Base-by-base conservation (phyloP, 2,888 invertebrate species). In the Cheilosia impressa region DNA sequence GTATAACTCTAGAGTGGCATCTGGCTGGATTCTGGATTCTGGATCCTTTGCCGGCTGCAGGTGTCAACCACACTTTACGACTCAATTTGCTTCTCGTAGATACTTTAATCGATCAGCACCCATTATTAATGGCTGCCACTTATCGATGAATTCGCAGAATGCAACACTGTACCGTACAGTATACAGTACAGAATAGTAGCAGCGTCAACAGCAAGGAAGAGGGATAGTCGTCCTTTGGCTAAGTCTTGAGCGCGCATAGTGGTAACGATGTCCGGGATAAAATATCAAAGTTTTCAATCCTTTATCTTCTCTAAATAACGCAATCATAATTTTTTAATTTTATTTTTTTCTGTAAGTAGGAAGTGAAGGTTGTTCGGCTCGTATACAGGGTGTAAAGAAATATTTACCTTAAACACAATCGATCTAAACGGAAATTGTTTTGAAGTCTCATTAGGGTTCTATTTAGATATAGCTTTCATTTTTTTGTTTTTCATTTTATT, bases 61-160 rank as follows among this genome's bases (percentile, higher is more conserved):
- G 84, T 84, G 84, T 79, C 84, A 79, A 84, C 84, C 84, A 66
- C 84, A 84, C 58, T 79, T 79, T 84, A 84, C 66, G 75, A 71
- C 79, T 75, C 84, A 84, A 84, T 84, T 84, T 79, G 69, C 65
- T 68, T 75, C 69, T 75, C 45, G 31, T 78, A 79, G 84, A 79
- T 79, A 84, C 79, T 71, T 84, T 79, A 84, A 84, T 79, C 84
- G 84, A 84, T 84, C 84, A 84, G 65, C 69, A 84, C 75, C 60
- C 79, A 75, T 84, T 84, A 84, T 84, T 79, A 84, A 84, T 84
- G 79, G 65, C 55, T 71, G 79, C 65, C 73, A 84, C 79, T 78
- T 84, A 75, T 75, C 84, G 79, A 75, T 58, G 72, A 78, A 47
- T 72, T 78, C 78, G 73, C 72, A 73, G 50, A 63, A 68, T 31